These are phyloP conservation scores for Sebastes glaucus DNA, from an alignment of 2,797 vertebrate species.

Conservation along the genomic window DNA sequence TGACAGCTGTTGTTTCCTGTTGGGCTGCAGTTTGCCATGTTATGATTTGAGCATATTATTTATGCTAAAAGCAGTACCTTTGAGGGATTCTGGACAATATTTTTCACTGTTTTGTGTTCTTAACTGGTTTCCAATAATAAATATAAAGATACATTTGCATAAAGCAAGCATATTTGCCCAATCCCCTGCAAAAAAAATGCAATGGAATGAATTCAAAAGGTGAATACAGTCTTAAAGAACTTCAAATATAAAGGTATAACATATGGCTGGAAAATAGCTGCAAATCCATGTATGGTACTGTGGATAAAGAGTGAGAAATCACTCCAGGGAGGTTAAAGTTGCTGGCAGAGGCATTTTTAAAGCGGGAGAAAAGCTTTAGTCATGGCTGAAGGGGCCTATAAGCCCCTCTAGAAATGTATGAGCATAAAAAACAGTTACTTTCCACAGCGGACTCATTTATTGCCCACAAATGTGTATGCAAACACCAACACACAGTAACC, in stretches of 20 bases:
- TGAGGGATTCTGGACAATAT: no score
- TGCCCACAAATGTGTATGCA: slow-evolving; percentile 41
- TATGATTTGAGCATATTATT: no score
- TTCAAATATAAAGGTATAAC: slow-evolving; percentile 32
- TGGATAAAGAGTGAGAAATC: slow-evolving; percentile 52
- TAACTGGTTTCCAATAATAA: no score
- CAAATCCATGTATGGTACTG: slow-evolving; percentile 38
- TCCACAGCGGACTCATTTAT: slow-evolving; percentile 42
- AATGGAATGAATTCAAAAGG: slow-evolving; percentile 12
- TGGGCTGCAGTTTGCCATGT: no score
- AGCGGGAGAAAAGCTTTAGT: slow-evolving; percentile 56
- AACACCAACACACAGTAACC: slow-evolving; percentile 32
- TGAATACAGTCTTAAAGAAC: slow-evolving; percentile 12
- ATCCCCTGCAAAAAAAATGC: background rate
- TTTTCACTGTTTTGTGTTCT: no score
- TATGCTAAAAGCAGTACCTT: no score
- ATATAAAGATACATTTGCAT: no score
- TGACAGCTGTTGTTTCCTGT: no score
- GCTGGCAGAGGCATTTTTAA: slow-evolving; percentile 55
- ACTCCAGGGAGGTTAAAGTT: slow-evolving; percentile 50
- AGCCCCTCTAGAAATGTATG: slow-evolving; percentile 47
- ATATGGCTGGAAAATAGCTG: slow-evolving; percentile 38
- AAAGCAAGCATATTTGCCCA: no score
- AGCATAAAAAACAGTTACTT: slow-evolving; percentile 45
- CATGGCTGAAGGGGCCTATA: slow-evolving; percentile 52